These are phyloP conservation scores for Penaeus vannamei DNA, from an alignment of 1,140 invertebrate species.

Conservation along the genomic window DNA sequence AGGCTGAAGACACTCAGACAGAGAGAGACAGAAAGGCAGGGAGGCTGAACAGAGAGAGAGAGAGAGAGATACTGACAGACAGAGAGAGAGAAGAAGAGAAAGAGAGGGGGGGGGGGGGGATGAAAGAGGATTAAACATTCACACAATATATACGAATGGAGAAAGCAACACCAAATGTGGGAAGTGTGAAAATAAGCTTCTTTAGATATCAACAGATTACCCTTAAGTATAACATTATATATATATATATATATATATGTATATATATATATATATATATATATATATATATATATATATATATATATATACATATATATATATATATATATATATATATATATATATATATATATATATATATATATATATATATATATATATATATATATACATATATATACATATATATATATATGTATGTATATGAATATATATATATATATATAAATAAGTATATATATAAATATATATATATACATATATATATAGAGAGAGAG, in stretches of 20 bases:
- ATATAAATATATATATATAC: neutral
- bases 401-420: neutral
- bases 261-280: no score
- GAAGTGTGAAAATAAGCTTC: neutral
- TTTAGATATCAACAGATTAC: neutral
- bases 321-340: slow-evolving; percentile 16
- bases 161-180: neutral
- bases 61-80: no score
- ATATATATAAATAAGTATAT: neutral
- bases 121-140: neutral
- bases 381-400: neutral
- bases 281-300: neutral
- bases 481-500: neutral
- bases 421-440: neutral
- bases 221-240: no score
- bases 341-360: slow-evolving; percentile 12
- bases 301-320: neutral
- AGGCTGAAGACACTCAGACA: no score
- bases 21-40: no score
- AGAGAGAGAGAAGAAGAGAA: no score
- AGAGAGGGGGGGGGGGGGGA: no score
- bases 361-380: slow-evolving; percentile 3
- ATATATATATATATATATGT: no score
- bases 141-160: neutral
- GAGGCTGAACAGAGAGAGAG: no score